Base-by-base conservation (phyloP, 2,888 invertebrate genomes). In the Catocala fraxini region DNA sequence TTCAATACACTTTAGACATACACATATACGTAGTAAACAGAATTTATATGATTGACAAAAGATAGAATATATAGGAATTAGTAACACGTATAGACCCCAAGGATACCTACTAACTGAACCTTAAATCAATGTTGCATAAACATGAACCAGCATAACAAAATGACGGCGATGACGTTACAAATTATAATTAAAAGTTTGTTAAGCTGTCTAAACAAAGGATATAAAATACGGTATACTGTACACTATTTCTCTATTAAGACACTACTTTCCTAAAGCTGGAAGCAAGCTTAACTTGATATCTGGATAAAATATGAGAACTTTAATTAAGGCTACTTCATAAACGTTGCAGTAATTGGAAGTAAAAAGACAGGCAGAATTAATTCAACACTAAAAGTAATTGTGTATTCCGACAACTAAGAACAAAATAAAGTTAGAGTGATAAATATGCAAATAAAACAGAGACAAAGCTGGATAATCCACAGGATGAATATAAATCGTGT, bases 401-500 rank as follows among this genome's bases (percentile, higher is more conserved):
- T 71, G 72, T 75, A 79, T 79, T 74, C 77, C 68, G 66, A 71
- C 70, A 65, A 72, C 73, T 73, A 75, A 76, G 70, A 77, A 72
- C 70, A 72, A 77, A 80, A 81, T 82, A 79, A 80, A 84, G 77
- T 80, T 78, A 75, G 73, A 78, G 75, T 81, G 79, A 83, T 80
- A 83, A 84, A 83, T 80, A 81, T 83, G 80, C 79, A 83, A 85
- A 86, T 84, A 83, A 81, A 83, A 83, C 77, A 79, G 74, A 73
- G 73, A 76, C 75, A 81, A 76, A 79, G 80, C 81, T 75, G 81
- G 77, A 80, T 83, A 81, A 84, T 85, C 83, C 82, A 76, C 75
- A 75, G 77, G 82, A 86, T 88, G 85, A 88, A 88, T 88, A 87
- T 88, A 87, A 86, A 89, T 87, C 70, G 82, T 78, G 81, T 80